Conservation (phyloP, 1,140 invertebrate genomes). For the Drosophila carrolli region DNA sequence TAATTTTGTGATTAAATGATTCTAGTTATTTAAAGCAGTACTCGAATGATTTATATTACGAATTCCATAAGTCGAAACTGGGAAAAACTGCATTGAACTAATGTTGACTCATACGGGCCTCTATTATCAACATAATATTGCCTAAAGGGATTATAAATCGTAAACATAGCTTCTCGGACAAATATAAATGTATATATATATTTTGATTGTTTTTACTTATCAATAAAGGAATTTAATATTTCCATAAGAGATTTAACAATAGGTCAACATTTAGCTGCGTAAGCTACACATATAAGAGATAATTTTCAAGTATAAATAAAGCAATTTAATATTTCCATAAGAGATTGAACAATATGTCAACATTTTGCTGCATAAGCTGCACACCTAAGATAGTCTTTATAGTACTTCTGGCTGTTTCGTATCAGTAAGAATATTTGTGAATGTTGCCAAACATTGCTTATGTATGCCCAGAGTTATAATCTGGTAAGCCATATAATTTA, state of each 20-base stretch:
- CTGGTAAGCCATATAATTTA: background rate
- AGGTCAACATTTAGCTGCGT: background rate
- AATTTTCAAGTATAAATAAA: background rate
- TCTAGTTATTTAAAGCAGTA: too few species aligned
- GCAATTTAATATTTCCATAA: background rate
- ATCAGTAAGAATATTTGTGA: too few species aligned
- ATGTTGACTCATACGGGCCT: background rate
- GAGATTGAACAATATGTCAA: background rate
- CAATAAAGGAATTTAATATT: background rate
- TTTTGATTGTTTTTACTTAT: background rate
- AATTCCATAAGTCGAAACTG: too few species aligned
- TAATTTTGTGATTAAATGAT: too few species aligned
- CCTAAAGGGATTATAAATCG: background rate
- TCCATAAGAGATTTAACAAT: background rate
- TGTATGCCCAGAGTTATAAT: too few species aligned
- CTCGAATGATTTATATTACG: too few species aligned
- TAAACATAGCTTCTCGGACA: background rate
- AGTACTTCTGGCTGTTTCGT: background rate
- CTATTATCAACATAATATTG: background rate
- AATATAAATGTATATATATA: background rate
- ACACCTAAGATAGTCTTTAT: background rate
- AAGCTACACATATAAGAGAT: too few species aligned
- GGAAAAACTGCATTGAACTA: too few species aligned
- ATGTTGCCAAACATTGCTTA: too few species aligned
- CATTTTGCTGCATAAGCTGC: background rate